Conservation (phyloP, 2,888 invertebrate species). For the Dusona sp. region DNA sequence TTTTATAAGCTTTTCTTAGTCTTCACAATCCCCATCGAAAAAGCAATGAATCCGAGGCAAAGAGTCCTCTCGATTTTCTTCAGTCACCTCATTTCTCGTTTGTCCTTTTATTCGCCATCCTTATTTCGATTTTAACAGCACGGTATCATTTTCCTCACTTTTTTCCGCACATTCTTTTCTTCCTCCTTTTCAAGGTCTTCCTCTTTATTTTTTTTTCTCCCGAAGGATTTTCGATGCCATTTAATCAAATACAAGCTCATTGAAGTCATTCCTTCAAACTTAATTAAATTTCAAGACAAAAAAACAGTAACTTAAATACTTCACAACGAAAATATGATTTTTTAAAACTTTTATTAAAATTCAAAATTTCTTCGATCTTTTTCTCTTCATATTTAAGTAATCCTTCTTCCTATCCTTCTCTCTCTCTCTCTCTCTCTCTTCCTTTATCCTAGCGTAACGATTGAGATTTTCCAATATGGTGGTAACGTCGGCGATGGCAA, state of each 20-base stretch:
- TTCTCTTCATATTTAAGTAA: neutral
- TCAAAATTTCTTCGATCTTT: neutral
- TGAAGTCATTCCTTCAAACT: neutral
- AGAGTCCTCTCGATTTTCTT: slow-evolving; percentile 39
- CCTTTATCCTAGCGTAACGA: slow-evolving; percentile 5
- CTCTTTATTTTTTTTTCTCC: neutral
- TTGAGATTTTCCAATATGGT: slow-evolving; percentile 57
- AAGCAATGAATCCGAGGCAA: slow-evolving; percentile 38
- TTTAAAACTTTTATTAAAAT: neutral
- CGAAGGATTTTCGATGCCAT: too few species aligned
- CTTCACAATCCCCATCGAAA: slow-evolving; percentile 6
- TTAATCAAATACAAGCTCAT: neutral
- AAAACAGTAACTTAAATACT: neutral
- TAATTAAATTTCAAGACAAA: neutral
- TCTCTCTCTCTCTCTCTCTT: neutral
- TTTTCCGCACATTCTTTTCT: neutral
- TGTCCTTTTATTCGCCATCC: neutral
- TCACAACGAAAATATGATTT: neutral
- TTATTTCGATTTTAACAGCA: neutral
- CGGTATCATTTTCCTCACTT: neutral
- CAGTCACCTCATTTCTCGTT: neutral
- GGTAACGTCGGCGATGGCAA: slow-evolving; percentile 50
- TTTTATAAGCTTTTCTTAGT: slow-evolving; percentile 15
- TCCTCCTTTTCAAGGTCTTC: neutral
- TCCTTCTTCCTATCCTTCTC: neutral